Evolutionary conservation across 1,140 invertebrate genomes (phyloP).

Genomic region (Microplitis mediator): DNA sequence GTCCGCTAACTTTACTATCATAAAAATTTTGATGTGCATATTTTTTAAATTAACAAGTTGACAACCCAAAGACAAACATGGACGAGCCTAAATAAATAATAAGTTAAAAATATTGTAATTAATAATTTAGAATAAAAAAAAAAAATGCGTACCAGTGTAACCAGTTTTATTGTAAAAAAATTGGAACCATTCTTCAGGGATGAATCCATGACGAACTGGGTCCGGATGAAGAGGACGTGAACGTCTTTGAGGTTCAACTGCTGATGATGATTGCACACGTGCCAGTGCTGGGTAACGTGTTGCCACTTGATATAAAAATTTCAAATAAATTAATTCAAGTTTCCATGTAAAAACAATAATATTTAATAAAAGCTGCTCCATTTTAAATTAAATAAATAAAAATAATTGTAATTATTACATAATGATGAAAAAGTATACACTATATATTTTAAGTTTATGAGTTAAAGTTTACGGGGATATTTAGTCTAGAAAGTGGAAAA

Average conservation of each 20-base stretch:
- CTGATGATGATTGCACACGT: constrained; percentile 20
- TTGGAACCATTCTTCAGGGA: constrained; percentile 95
- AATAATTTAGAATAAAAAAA: not conserved
- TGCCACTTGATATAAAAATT: not conserved
- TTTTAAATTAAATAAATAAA: not conserved
- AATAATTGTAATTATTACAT: not conserved
- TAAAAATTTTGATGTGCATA: too few species aligned
- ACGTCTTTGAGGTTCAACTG: constrained; percentile 10
- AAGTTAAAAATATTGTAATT: too few species aligned
- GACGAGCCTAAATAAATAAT: constrained; percentile 73
- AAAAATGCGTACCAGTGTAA: constrained; percentile 68
- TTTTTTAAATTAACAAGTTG: constrained; percentile 64
- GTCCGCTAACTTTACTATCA: too few species aligned
- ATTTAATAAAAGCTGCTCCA: too few species aligned
- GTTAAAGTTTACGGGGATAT: not conserved
- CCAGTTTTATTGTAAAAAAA: constrained; percentile 95
- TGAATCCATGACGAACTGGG: constrained; percentile 81
- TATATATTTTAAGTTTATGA: not conserved
- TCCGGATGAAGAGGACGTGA: constrained; percentile 40
- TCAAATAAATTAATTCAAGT: too few species aligned
- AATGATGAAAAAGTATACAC: not conserved
- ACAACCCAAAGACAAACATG: constrained; percentile 75
- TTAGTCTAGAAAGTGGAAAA: not conserved
- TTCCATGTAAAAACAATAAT: too few species aligned
- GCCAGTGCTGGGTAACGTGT: constrained; percentile 22